Percentiles rank a stretch among this genome's conserved stretches.
These are phyloP conservation scores for Capra hircus DNA, from an alignment of 2,113 vertebrate species.

Conservation along the genomic window DNA sequence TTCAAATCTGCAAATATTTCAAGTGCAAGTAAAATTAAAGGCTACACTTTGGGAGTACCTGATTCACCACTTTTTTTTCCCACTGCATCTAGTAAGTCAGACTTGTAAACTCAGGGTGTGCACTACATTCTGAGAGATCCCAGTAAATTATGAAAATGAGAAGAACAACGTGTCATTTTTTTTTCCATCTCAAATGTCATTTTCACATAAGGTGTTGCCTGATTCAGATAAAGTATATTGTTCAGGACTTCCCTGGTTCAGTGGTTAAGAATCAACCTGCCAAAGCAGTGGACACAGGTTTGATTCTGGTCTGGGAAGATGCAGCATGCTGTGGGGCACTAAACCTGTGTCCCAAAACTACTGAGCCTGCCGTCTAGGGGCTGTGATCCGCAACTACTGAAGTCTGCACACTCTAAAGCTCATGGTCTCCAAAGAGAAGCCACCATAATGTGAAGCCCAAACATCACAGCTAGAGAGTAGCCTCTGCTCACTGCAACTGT, in stretches of 20 bases:
- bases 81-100: not conserved
- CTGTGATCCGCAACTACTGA: not conserved
- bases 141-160: not conserved
- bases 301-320: not conserved
- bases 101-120: not conserved
- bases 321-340: not conserved
- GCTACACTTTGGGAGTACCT: not conserved
- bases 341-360: not conserved
- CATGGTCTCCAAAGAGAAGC: not conserved
- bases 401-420: not conserved
- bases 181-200: not conserved
- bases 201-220: not conserved
- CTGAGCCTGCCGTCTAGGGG: not conserved
- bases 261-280: not conserved
- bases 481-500: not conserved
- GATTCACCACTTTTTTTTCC: not conserved
- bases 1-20: not conserved
- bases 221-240: not conserved
- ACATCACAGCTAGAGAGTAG: not conserved
- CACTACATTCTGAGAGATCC: not conserved
- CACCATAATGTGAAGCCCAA: not conserved
- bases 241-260: not conserved
- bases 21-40: not conserved
- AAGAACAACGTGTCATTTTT: not conserved
- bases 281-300: not conserved